These are phyloP conservation scores for Aspidiotus rigidus DNA, from an alignment of 2,888 invertebrate species.

Conservation along the genomic window DNA sequence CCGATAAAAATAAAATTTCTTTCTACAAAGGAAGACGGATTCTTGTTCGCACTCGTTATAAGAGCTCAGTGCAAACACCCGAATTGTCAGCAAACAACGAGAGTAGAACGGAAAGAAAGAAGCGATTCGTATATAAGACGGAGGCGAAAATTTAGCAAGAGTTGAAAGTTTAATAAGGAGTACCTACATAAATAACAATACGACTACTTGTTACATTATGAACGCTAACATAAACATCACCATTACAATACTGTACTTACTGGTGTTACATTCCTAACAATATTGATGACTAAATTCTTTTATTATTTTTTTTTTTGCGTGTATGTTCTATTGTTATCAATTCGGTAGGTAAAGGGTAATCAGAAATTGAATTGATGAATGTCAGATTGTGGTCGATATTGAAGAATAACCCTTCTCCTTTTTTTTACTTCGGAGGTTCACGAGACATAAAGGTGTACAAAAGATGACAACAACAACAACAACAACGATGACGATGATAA, in stretches of 20 bases:
- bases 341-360: slow-evolving; percentile 21
- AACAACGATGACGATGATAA: not conserved
- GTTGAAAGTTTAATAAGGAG: slow-evolving; percentile 27
- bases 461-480: not conserved
- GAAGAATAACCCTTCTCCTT: slow-evolving; percentile 17
- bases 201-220: slow-evolving; percentile 25
- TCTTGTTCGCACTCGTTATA: no score
- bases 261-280: slow-evolving; percentile 6
- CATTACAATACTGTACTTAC: not conserved
- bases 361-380: slow-evolving; percentile 28
- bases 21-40: no score
- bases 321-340: not conserved
- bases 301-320: not conserved
- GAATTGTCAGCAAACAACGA: not conserved
- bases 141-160: slow-evolving; percentile 5
- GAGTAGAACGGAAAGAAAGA: not conserved
- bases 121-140: not conserved
- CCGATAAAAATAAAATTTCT: no score
- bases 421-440: no score
- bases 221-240: slow-evolving; percentile 21
- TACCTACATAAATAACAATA: slow-evolving; percentile 11
- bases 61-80: no score
- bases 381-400: slow-evolving; percentile 29
- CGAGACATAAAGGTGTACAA: not conserved
- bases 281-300: slow-evolving; percentile 18